Evolutionary conservation across 1,140 invertebrate genomes (phyloP).

Genomic region (Leptopilina boulardi): DNA sequence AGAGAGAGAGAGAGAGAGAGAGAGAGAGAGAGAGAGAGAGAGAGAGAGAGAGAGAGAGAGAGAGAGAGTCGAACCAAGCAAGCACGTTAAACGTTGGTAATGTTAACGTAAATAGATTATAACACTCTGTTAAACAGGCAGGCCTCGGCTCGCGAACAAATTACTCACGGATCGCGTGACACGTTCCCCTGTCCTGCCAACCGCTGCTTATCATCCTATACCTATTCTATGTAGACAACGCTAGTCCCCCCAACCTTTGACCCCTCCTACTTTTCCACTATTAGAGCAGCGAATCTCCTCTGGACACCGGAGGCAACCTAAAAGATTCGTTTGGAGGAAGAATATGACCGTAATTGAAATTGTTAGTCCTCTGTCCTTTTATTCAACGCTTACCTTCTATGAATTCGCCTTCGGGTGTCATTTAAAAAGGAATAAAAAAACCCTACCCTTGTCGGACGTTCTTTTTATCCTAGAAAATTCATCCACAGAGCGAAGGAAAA

Average conservation of each 20-base stretch:
- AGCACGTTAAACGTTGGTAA: slow-evolving; percentile 77
- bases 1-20: slow-evolving; percentile 47
- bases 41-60: slow-evolving; percentile 49
- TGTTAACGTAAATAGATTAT: slow-evolving; percentile 78
- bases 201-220: slow-evolving; percentile 73
- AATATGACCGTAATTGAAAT: not conserved
- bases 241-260: slow-evolving; percentile 55
- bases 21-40: slow-evolving; percentile 45
- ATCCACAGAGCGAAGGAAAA: too few relatives aligned
- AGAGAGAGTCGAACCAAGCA: slow-evolving; percentile 57
- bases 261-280: slow-evolving; percentile 36
- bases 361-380: not conserved
- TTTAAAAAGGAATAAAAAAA: not conserved
- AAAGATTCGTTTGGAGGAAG: not conserved
- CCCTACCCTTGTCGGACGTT: not conserved
- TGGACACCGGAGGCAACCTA: slow-evolving; percentile 55
- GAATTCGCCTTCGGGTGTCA: not conserved
- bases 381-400: not conserved
- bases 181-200: slow-evolving; percentile 76
- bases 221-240: slow-evolving; percentile 65
- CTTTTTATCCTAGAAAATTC: too few relatives aligned
- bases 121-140: slow-evolving; percentile 77
- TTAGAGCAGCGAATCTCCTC: slow-evolving; percentile 44
- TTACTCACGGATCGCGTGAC: slow-evolving; percentile 77
- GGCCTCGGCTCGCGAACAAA: slow-evolving; percentile 71